Evolutionary conservation across 1,140 invertebrate genomes (phyloP).

Genomic region (Zaprionus nigranus): DNA sequence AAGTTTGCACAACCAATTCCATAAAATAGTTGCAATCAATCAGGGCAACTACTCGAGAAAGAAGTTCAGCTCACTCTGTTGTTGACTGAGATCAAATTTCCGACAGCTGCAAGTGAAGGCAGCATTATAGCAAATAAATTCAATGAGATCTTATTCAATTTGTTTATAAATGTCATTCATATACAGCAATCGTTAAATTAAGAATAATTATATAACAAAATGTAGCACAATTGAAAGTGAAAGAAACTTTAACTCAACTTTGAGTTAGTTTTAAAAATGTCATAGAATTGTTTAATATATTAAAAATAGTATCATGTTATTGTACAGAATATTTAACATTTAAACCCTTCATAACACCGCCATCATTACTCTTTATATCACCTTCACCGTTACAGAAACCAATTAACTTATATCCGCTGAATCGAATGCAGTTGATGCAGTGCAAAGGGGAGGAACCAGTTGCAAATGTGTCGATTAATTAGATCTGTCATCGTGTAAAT

Average conservation of each 20-base stretch:
- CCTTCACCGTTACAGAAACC: conserved; percentile 1
- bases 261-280: background rate
- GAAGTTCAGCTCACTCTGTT: background rate
- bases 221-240: background rate
- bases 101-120: background rate
- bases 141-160: background rate
- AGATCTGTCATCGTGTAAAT: conserved; percentile 75
- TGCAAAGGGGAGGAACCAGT: background rate
- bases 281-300: background rate
- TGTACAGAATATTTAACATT: background rate
- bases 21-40: conserved; percentile 40
- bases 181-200: background rate
- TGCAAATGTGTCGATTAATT: conserved; percentile 66
- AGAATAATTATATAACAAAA: background rate
- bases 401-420: conserved; percentile 47
- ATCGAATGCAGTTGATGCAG: conserved; percentile 11
- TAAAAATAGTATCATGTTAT: background rate
- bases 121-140: background rate
- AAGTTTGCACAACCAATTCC: conserved; percentile 22
- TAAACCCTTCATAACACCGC: too few species aligned
- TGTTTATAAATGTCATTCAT: background rate
- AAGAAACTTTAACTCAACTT: background rate
- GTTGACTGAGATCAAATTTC: background rate
- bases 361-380: background rate
- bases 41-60: conserved; percentile 4